Conservation (phyloP, 2,888 invertebrate species). For the Steromphala cineraria region DNA sequence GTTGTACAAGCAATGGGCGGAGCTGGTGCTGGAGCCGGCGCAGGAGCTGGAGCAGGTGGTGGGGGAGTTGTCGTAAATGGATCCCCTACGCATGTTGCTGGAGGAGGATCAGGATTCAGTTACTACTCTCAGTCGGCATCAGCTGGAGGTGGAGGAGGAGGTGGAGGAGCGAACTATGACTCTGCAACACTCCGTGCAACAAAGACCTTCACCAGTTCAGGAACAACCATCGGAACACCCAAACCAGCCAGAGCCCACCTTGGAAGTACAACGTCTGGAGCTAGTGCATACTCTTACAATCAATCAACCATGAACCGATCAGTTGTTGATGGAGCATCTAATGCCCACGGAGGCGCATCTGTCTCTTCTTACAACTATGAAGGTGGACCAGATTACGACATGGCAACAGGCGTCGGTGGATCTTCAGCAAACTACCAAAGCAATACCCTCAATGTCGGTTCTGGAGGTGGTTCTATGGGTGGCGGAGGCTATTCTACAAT, state of each 20-base stretch:
- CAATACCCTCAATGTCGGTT: slow-evolving; percentile 46
- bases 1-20: slow-evolving; percentile 55
- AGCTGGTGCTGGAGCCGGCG: slow-evolving; percentile 51
- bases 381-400: slow-evolving; percentile 41
- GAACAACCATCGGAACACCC: slow-evolving; percentile 67
- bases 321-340: slow-evolving; percentile 26
- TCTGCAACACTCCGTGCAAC: slow-evolving; percentile 63
- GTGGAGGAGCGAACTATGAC: slow-evolving; percentile 48
- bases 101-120: slow-evolving; percentile 24
- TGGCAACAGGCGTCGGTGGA: slow-evolving; percentile 35
- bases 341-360: slow-evolving; percentile 26
- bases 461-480: slow-evolving; percentile 37
- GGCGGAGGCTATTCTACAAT: slow-evolving; percentile 50
- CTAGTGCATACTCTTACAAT: slow-evolving; percentile 32
- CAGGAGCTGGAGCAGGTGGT: slow-evolving; percentile 45
- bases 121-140: slow-evolving; percentile 25
- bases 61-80: slow-evolving; percentile 13
- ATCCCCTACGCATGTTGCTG: slow-evolving; percentile 22
- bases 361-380: slow-evolving; percentile 40
- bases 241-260: slow-evolving; percentile 52
- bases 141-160: slow-evolving; percentile 35
- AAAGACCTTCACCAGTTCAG: slow-evolving; percentile 63
- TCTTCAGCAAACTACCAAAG: slow-evolving; percentile 45
- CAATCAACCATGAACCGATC: slow-evolving; percentile 16
- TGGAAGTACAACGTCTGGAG: slow-evolving; percentile 49